Evolutionary conservation across 2,888 invertebrate species (phyloP).

Genomic region (Cheilosia vulpina): DNA sequence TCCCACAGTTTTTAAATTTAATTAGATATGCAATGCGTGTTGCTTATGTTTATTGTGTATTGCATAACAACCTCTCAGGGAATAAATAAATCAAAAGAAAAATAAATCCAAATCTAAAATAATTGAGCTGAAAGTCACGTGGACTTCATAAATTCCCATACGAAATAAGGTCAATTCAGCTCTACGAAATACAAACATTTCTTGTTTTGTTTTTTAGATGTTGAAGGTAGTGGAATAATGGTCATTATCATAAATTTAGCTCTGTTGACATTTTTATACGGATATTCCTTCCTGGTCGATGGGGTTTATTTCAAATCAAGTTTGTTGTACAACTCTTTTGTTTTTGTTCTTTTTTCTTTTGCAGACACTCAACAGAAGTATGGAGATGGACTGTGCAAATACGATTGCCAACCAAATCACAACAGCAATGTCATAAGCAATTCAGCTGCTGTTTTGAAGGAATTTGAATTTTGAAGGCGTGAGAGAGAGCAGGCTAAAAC

Average conservation of each 20-base stretch:
- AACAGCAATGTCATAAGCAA: conserved; percentile 20
- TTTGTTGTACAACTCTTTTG: conserved; percentile 21
- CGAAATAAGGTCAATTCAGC: conserved; percentile 22
- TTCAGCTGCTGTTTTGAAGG: neutral
- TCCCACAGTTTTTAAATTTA: neutral
- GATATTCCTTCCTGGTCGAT: neutral
- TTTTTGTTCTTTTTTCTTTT: conserved; percentile 11
- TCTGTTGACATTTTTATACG: neutral
- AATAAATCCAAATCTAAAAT: neutral
- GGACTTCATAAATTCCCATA: neutral
- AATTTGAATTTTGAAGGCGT: neutral
- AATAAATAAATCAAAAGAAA: conserved; percentile 15
- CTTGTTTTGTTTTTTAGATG: too few relatives aligned
- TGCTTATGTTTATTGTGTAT: neutral
- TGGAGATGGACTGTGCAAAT: neutral
- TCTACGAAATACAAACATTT: conserved; percentile 2
- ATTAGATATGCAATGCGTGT: conserved; percentile 17
- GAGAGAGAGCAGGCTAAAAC: conserved; percentile 60
- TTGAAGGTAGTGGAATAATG: conserved; percentile 7
- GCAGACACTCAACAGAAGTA: conserved; percentile 11
- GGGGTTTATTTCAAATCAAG: conserved; percentile 12
- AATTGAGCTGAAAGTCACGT: neutral
- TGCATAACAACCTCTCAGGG: conserved; percentile 6
- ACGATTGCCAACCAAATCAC: neutral
- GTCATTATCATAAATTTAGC: conserved; percentile 3